Percentiles rank a stretch among this genome's conserved stretches.
Evolutionary conservation across 2,797 vertebrate genomes (phyloP).

Genomic region (Setipinna tenuifilis): DNA sequence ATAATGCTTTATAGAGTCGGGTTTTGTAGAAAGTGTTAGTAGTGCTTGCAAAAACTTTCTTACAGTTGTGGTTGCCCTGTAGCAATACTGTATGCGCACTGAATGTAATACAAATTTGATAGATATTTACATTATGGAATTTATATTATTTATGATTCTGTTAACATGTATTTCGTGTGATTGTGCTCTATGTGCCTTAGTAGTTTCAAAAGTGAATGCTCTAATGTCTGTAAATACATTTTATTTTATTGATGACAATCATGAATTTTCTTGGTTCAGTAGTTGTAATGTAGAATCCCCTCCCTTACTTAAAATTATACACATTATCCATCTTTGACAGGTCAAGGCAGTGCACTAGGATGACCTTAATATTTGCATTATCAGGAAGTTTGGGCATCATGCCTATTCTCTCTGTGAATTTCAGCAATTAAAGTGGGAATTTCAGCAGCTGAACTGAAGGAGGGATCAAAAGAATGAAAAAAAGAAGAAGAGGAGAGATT

Average conservation of each 20-base stretch:
- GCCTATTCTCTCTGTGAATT: background rate
- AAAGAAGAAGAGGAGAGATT: background rate
- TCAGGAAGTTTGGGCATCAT: background rate
- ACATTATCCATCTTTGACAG: background rate
- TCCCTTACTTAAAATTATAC: background rate
- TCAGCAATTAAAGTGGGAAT: constrained; percentile 12
- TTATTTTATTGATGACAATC: background rate
- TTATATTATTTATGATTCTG: background rate
- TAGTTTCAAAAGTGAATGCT: background rate
- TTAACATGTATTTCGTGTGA: background rate
- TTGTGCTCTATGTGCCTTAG: background rate
- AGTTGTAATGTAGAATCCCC: background rate
- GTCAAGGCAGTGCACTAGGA: background rate
- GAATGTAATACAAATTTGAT: background rate
- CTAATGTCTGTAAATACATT: background rate
- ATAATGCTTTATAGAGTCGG: too few species aligned
- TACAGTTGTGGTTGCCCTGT: background rate
- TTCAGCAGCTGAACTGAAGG: background rate
- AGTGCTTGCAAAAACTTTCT: background rate
- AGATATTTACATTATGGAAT: background rate
- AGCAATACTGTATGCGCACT: too few species aligned
- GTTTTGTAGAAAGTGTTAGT: too few species aligned
- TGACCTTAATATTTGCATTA: background rate
- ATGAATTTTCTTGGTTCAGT: background rate
- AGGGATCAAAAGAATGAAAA: background rate